A percentile compares a stretch with the other conserved stretches of the same genome.
These are phyloP conservation scores for Pygoscelis antarcticus DNA, from an alignment of 2,113 vertebrate species.

Conservation along the genomic window DNA sequence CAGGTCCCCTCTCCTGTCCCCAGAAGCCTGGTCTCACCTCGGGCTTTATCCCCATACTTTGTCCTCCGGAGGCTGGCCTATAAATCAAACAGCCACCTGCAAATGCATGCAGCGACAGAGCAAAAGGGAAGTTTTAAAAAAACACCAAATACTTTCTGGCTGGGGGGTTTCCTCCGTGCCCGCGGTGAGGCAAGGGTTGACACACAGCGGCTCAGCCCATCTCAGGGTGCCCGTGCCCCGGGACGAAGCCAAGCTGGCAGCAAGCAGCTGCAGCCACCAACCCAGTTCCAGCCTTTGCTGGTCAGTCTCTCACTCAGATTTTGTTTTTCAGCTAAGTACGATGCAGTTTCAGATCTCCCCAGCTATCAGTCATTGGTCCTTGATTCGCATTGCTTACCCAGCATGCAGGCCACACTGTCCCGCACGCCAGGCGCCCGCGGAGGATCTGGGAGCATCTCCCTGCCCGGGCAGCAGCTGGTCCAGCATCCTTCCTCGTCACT, in stretches of 20 bases:
- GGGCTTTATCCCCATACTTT: neutral
- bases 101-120: accelerated
- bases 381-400: accelerated
- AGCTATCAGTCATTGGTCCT: accelerated
- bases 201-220: neutral
- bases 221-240: accelerated
- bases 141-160: neutral
- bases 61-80: neutral
- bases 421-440: accelerated
- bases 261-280: neutral
- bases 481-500: neutral
- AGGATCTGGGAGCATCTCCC: neutral
- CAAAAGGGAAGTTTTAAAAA: neutral
- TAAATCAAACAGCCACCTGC: neutral
- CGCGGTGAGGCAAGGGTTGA: accelerated
- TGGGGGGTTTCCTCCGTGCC: neutral
- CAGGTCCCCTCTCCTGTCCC: neutral
- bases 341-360: neutral
- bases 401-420: neutral
- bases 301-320: accelerated
- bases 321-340: accelerated
- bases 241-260: neutral
- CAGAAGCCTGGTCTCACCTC: neutral
- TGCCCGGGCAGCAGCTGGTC: neutral
- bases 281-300: neutral